Base-by-base conservation (phyloP, 2,888 invertebrate genomes). In the Andrena fulva region DNA sequence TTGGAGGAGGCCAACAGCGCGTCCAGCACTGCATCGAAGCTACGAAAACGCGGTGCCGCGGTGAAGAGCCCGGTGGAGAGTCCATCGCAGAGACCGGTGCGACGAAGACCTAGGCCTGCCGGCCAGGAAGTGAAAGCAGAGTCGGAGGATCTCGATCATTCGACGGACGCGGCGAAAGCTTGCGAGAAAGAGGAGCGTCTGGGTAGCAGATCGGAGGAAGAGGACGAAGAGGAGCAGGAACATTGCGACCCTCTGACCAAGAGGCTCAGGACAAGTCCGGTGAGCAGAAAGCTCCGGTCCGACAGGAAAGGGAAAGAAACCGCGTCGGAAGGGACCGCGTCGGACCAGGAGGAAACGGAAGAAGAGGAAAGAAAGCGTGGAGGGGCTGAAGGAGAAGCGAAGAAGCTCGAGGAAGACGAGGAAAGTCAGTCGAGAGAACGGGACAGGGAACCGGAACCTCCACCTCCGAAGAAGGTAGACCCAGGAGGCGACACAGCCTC, bases 391-490 rank as follows among this genome's bases (percentile, higher is more conserved):
- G 31, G 59, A 16, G 80, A 80, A 24, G 73, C 70, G 33, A 82
- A 85, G 27, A 87, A 87, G 63, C 81, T 82, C 42, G 86, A 89
- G 52, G 85, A 89, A 60, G 86, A 91, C 89, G 88, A 92, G 82
- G 89, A 90, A 77, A 87, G 90, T 77, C 89, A 92, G 63, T 93
- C 93, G 50, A 91, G 93, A 50, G 93, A 93, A 71, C 88, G 93
- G 3, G 93, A 94, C 81, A 89, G 93, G 60, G 93, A 93, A 83
- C 93, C 93, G 31, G 93, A 93, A 68, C 93, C 93, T 42, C 92
- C 92, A 80, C 92, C 92, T 80, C 85, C 88, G 60, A 89, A 90
- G 74, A 90, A 90, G 80, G 86, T 89, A 68, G 91, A 92, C 60
- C 80, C 90, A 16, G 90, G 91, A 64, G 90, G 89, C 75, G 62